Conservation (phyloP, 2,113 vertebrate species). For the Puffinus mauretanicus region DNA sequence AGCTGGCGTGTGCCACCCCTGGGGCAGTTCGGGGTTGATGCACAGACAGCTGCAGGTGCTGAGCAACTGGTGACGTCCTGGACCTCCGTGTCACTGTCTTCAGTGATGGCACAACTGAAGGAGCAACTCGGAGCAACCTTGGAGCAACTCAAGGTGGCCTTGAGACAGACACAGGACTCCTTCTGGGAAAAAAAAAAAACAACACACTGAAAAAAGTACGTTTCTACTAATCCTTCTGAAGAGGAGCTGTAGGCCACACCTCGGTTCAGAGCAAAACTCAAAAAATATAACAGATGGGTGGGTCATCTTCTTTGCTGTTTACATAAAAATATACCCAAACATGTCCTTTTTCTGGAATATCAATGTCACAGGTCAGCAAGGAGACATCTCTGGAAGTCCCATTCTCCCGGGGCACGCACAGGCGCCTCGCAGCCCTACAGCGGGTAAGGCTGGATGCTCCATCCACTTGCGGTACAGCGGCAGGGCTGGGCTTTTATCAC, state of each 20-base stretch:
- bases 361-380: background rate
- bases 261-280: background rate
- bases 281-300: background rate
- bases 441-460: background rate
- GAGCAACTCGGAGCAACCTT: background rate
- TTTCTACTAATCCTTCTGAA: background rate
- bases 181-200: background rate
- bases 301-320: background rate
- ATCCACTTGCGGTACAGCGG: too few species aligned
- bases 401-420: background rate
- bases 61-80: background rate
- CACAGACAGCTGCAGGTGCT: background rate
- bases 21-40: background rate
- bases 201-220: background rate
- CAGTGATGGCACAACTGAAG: background rate
- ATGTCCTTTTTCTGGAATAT: background rate
- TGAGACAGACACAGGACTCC: background rate
- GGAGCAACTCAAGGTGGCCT: background rate
- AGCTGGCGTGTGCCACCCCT: background rate
- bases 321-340: background rate
- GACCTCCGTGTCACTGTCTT: background rate
- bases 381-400: background rate
- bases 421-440: background rate
- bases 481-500: background rate
- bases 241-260: background rate